phyloP scores from a whole-genome alignment of 2,888 invertebrate genomes.

The Scaptomyza cyrtandrae region DNA sequence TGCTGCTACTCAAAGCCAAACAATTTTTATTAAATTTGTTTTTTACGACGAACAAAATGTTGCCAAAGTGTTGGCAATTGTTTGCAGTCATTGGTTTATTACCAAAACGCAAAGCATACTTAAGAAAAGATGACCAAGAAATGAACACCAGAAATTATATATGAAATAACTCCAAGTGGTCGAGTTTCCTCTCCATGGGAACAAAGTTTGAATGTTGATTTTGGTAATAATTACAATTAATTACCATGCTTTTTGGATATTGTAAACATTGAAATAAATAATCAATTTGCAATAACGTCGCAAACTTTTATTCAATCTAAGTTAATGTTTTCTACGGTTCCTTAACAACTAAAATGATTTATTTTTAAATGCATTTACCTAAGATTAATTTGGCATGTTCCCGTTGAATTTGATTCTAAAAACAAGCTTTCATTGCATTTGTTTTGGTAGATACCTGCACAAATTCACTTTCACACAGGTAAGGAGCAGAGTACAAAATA shows the following conservation, averaged over 20 bases:
- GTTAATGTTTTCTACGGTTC: too few relatives aligned
- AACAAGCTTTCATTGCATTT: conserved; percentile 52
- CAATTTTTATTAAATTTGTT: conserved; percentile 71
- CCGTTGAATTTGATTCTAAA: conserved; percentile 14
- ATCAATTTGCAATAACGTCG: too few relatives aligned
- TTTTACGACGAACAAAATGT: conserved; percentile 55
- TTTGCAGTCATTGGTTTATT: conserved; percentile 45
- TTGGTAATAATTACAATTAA: too few relatives aligned
- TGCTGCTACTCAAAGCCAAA: conserved; percentile 34
- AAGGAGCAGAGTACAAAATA: conserved; percentile 10
- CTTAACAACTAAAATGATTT: too few relatives aligned
- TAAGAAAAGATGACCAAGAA: background rate
- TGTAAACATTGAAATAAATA: too few relatives aligned
- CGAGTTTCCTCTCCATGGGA: too few relatives aligned
- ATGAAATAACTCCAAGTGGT: too few relatives aligned
- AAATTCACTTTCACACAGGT: conserved; percentile 45
- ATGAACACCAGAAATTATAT: background rate
- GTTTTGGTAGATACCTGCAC: conserved; percentile 37
- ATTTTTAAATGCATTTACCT: background rate
- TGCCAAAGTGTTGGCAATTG: conserved; percentile 56
- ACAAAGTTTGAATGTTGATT: too few relatives aligned
- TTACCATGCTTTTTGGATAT: too few relatives aligned
- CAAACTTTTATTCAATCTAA: too few relatives aligned
- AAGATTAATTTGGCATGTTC: conserved; percentile 9
- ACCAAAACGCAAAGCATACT: conserved; percentile 17